Percentiles rank a stretch among this genome's conserved stretches.
Evolutionary conservation across 2,113 vertebrate genomes (phyloP).

Genomic region (Todiramphus chloris): DNA sequence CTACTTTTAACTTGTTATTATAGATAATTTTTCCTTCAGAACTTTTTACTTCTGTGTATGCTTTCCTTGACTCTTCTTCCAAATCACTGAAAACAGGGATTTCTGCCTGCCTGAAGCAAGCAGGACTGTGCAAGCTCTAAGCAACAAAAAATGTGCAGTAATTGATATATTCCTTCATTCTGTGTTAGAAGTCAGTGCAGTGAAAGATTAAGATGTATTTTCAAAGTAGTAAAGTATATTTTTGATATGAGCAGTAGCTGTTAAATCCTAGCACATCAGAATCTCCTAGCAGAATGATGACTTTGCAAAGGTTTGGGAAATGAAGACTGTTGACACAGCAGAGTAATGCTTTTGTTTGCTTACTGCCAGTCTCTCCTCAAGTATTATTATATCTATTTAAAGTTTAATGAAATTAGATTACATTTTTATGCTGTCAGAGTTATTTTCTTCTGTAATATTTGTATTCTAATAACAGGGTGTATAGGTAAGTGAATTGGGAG

Average conservation of each 20-base stretch:
- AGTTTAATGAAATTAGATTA: not conserved
- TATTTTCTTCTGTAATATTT: not conserved
- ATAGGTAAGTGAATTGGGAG: not conserved
- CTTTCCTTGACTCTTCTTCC: not conserved
- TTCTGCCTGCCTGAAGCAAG: not conserved
- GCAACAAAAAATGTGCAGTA: not conserved
- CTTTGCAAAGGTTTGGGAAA: slow-evolving; percentile 5
- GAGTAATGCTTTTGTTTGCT: slow-evolving; percentile 11
- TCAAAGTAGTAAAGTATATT: not conserved
- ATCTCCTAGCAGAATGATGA: not conserved
- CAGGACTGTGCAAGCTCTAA: not conserved
- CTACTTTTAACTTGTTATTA: not conserved
- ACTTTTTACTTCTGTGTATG: not conserved
- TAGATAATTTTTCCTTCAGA: not conserved
- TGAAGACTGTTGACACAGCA: slow-evolving; percentile 13
- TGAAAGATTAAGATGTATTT: slow-evolving; percentile 14
- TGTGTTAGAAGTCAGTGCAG: not conserved
- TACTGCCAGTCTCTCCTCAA: not conserved
- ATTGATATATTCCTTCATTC: not conserved
- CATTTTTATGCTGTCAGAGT: not conserved
- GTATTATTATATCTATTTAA: not conserved
- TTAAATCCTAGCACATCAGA: not conserved
- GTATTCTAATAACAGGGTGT: not conserved
- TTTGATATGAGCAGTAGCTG: not conserved
- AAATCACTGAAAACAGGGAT: not conserved